Conservation (phyloP, 1,140 invertebrate species). For the Brachionus sp. region DNA sequence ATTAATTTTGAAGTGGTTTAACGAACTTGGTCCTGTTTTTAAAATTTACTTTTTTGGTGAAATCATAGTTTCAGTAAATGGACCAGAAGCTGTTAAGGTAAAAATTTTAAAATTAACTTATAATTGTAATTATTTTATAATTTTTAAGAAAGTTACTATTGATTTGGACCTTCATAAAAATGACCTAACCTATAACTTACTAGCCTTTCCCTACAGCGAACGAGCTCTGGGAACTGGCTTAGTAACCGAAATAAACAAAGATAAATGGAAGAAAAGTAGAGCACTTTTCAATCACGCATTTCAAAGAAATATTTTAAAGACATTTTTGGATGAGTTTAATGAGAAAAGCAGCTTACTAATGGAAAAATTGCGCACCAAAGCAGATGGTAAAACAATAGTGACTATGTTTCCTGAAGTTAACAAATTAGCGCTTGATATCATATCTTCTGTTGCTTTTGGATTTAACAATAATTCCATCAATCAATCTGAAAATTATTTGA, state of each 20-base stretch:
- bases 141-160: conserved; percentile 14
- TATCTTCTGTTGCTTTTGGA: conserved; percentile 28
- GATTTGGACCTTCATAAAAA: conserved; percentile 37
- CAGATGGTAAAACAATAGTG: neutral
- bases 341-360: conserved; percentile 24
- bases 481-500: conserved; percentile 11
- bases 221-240: conserved; percentile 16
- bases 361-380: conserved; percentile 18
- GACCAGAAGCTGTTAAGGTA: conserved; percentile 18
- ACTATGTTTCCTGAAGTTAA: conserved; percentile 11
- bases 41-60: conserved; percentile 19
- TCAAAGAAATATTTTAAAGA: conserved; percentile 8
- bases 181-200: neutral
- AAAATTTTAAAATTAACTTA: neutral
- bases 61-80: conserved; percentile 21
- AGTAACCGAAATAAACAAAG: conserved; percentile 8
- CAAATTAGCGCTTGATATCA: conserved; percentile 14
- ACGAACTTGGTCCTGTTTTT: conserved; percentile 11
- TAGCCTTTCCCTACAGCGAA: conserved; percentile 8
- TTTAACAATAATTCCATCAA: conserved; percentile 17
- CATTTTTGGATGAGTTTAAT: neutral
- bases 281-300: conserved; percentile 34
- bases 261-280: conserved; percentile 26
- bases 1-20: neutral
- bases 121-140: neutral